Base-by-base conservation (phyloP, 2,888 invertebrate species). In the Lochmaea crataegi region DNA sequence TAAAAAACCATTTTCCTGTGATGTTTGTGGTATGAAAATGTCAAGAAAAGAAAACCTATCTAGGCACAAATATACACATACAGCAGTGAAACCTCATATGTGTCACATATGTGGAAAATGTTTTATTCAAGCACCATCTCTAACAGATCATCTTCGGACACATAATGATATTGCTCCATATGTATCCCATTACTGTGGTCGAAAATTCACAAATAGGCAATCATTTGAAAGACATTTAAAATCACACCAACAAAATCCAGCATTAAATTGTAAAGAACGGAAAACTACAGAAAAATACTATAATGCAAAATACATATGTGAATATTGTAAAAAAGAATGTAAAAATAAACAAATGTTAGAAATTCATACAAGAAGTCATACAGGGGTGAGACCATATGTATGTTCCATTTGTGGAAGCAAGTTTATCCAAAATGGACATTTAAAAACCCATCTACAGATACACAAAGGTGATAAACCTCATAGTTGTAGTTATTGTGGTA, bases 371-470 rank as follows among this genome's bases (percentile, higher is more conserved):
- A 26, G n/a, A 10, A 26, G 18, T 16, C 65, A 65, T 26, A 53
- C 51, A n/a, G 32, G 51, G 5, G 9, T 11, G 14, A 65, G 32
- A 32, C 65, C 65, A 7, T 53, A 51, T 32, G 14, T 65, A 2
- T 65, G 65, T 26, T 48, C 48, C 10, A 41, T 32, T 26, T 65
- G 65, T 53, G 65, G 65, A 7, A 51, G 63, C 42, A 18, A 18
- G 7, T 63, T 63, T 16, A 42, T 63, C 63, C 38, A 63, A 42
- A 18, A 16, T 2, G 18, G 41, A 38, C 53, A 56, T 56, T 41
- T 66, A 41, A 38, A 10, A 16, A 66, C 38, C 14, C 66, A 66
- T 26, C 5, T 57, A 26, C 10, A 18, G 11, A 2, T 26, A 10
- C 56, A 57, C 26, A 57, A 26, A 26, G 56, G 56, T 22, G 22